phyloP scores from a whole-genome alignment of 2,797 vertebrate genomes.

The Ctenosaura bakeri region DNA sequence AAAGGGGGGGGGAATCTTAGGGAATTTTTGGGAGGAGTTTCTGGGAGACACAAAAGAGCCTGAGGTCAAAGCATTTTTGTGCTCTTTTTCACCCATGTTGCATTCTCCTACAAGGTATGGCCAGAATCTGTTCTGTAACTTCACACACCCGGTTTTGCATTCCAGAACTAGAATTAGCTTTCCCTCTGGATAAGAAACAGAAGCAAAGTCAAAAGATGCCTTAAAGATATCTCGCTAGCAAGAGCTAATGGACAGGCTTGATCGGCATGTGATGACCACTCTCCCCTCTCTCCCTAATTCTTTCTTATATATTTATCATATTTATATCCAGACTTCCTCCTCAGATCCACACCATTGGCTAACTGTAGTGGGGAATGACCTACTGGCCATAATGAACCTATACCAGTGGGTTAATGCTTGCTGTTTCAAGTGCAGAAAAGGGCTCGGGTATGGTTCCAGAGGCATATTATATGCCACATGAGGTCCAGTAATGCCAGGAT shows the following conservation, averaged over 20 bases:
- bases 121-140: neutral
- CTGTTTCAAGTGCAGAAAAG: neutral
- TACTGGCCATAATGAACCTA: too few species aligned
- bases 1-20: neutral
- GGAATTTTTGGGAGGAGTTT: fast-evolving
- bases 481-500: neutral
- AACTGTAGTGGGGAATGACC: neutral
- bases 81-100: neutral
- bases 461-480: too few species aligned
- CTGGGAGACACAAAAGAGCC: neutral
- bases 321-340: neutral
- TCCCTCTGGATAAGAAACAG: conserved; percentile 14
- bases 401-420: neutral
- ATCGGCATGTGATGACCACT: neutral
- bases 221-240: neutral
- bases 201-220: neutral
- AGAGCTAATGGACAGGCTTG: neutral
- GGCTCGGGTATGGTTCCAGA: neutral
- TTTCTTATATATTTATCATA: neutral
- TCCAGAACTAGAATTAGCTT: neutral
- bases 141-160: neutral
- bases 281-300: neutral
- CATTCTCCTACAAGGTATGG: neutral
- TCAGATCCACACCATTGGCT: neutral
- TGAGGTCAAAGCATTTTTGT: neutral